Evolutionary conservation across 2,888 invertebrate genomes (phyloP).

Genomic region (Masnerella sp.): DNA sequence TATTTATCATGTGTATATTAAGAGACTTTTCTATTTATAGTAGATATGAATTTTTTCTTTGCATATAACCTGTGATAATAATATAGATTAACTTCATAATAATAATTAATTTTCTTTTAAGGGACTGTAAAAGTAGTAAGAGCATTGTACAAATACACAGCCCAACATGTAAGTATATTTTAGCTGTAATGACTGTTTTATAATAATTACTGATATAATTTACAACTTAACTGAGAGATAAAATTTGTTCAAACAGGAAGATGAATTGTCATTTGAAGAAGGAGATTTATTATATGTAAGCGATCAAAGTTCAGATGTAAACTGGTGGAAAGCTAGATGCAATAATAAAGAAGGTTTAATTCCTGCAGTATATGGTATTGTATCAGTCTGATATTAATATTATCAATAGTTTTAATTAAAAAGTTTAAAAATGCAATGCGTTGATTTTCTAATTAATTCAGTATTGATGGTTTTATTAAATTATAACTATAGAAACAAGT

Average conservation of each 20-base stretch:
- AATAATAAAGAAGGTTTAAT: conserved; percentile 80
- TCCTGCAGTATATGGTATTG: conserved; percentile 80
- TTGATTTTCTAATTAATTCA: no score
- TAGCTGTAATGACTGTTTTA: no score
- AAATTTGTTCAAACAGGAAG: conserved; percentile 76
- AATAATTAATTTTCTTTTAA: conserved; percentile 68
- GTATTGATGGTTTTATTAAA: not conserved
- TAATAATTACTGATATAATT: no score
- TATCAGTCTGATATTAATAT: not conserved
- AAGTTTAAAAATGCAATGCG: no score
- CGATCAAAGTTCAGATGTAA: conserved; percentile 78
- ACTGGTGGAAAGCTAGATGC: conserved; percentile 81
- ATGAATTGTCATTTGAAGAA: conserved; percentile 83
- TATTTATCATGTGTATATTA: no score
- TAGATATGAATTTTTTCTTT: no score
- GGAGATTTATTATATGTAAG: conserved; percentile 81
- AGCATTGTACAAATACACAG: conserved; percentile 80
- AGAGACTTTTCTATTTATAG: no score
- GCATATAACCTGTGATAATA: no score
- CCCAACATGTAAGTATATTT: conserved; percentile 78
- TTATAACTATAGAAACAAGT: not conserved
- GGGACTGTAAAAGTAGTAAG: conserved; percentile 80
- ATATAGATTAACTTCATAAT: no score
- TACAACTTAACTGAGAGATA: no score
- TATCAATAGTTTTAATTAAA: no score